Conservation (phyloP, 2,888 invertebrate species). For the Andrena minutula region DNA sequence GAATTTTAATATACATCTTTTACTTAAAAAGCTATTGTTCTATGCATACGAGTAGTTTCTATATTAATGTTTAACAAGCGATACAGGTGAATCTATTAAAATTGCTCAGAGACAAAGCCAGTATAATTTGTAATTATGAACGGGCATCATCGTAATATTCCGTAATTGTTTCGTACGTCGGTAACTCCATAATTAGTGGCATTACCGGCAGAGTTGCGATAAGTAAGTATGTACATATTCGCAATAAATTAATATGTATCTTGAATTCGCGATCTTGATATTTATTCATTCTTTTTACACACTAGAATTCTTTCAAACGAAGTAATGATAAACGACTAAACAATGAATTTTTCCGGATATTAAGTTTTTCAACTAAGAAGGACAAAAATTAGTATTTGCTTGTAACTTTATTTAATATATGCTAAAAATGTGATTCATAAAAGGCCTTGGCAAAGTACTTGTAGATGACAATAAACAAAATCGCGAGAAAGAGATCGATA, state of each 20-base stretch:
- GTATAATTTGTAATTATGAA: not conserved
- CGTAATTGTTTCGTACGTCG: not conserved
- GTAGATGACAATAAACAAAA: not conserved
- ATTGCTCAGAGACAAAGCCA: not conserved
- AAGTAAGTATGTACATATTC: too few relatives aligned
- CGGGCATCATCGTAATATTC: not conserved
- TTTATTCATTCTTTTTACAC: not conserved
- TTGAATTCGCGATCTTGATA: too few relatives aligned
- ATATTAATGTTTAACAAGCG: not conserved
- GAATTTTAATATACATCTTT: not conserved
- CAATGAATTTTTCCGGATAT: too few relatives aligned
- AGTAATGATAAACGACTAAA: too few relatives aligned
- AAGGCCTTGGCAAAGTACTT: not conserved
- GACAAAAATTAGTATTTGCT: too few relatives aligned
- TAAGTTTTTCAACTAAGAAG: too few relatives aligned
- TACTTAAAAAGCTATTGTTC: not conserved
- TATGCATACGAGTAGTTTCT: not conserved
- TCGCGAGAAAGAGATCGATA: conserved; percentile 8
- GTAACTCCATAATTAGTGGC: not conserved
- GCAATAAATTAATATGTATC: not conserved
- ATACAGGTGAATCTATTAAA: not conserved
- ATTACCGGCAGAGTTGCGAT: not conserved
- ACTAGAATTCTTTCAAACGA: too few relatives aligned
- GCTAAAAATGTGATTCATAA: not conserved
- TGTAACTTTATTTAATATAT: not conserved